Base-by-base conservation (phyloP, 2,888 invertebrate species). In the Drosophila parthenogenetica region DNA sequence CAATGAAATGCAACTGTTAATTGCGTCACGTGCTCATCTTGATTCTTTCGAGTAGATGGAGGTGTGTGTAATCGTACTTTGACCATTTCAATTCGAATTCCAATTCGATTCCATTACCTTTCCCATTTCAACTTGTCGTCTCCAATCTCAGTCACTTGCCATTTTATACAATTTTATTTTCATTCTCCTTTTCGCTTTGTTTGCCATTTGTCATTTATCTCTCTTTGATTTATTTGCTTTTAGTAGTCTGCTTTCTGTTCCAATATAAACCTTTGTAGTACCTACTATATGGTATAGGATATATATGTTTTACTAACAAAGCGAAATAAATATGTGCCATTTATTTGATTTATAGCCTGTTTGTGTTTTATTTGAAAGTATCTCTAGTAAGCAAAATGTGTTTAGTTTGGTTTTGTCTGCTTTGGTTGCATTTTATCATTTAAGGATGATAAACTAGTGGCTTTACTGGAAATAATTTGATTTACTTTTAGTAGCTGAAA, bases 1-100 rank as follows among this genome's bases (percentile, higher is more conserved):
- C 78, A 76, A 78, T 76, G 76, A 76, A 76, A 55, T 76, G 75
- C 77, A 75, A 61, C 40, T 49, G 32, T 16, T 72, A 58, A 74
- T 77, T 75, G 77, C 76, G 78, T 77, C 73, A 77, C 76, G 76
- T 76, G 76, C 69, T 32, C 16, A 5, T 71, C 57, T 48, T 14
- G 5, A 14, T 35, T 35, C 13, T 13, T 11, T 13, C 2, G 25
- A 46, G 49, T 59, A n/a, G 22, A 2, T 22, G 22, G 22, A 62
- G 55, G 55, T 68, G 77, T 72, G 29, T 29, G 29, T 8, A 59
- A 63, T 48, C 69, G 64, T 40, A 77, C 73, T 69, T 75, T 73
- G 73, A n/a, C 53, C 57, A 32, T 10, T 57, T 51, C 51, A 73
- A 17, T 61, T 53, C 11, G 13, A 22, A 22, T 22, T 22, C 22